Percentiles rank a stretch among this genome's conserved stretches.
These are phyloP conservation scores for Catostomus latipinnis DNA, from an alignment of 2,797 vertebrate genomes.

Conservation along the genomic window DNA sequence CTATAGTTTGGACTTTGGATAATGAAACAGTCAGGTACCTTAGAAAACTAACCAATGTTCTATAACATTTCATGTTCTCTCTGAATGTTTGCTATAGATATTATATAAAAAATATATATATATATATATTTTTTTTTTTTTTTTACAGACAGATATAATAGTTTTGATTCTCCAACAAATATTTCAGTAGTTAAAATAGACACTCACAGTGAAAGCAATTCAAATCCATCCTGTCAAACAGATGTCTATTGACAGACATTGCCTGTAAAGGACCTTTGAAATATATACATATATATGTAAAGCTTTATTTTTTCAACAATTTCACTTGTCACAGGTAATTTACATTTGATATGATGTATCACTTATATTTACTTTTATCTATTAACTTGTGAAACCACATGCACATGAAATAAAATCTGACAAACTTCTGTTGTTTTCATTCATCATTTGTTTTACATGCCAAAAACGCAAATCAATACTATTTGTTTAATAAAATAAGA, in stretches of 20 bases:
- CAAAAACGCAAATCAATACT: background rate
- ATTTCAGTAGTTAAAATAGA: constrained; percentile 12
- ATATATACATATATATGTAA: constrained; percentile 35
- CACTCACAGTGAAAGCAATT: background rate
- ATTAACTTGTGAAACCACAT: constrained; percentile 78
- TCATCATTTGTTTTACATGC: constrained; percentile 8
- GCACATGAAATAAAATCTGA: constrained; percentile 81
- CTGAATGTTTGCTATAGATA: constrained; percentile 14
- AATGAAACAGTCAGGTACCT: constrained; percentile 16
- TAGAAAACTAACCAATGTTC: background rate
- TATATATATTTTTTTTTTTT: too few species aligned
- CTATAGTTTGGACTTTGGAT: background rate
- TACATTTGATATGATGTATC: constrained; percentile 72
- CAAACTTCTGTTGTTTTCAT: constrained; percentile 25
- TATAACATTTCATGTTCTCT: constrained; percentile 24
- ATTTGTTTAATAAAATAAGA: background rate
- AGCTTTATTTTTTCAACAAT: constrained; percentile 23
- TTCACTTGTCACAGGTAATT: constrained; percentile 44
- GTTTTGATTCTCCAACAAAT: background rate
- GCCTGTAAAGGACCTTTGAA: constrained; percentile 31
- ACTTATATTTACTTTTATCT: constrained; percentile 52
- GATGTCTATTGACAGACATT: constrained; percentile 17
- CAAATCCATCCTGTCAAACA: background rate
- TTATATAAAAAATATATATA: constrained; percentile 8
- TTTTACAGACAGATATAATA: background rate